Base-by-base conservation (phyloP, 2,113 vertebrate species). In the Onychostoma macrolepis region DNA sequence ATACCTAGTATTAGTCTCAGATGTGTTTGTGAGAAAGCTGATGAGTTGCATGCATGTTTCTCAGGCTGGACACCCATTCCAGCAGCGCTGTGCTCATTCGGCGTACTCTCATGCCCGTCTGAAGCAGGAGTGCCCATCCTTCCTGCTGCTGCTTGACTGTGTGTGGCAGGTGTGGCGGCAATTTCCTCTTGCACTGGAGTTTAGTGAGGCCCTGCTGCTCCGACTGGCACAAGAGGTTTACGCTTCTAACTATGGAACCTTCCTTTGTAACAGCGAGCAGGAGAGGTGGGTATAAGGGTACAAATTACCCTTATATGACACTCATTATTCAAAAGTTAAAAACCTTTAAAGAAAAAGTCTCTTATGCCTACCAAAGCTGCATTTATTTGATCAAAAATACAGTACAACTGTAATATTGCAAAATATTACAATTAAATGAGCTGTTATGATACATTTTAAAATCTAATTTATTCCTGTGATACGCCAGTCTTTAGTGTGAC, bases 111-210 rank as follows among this genome's bases (percentile, higher is more conserved):
- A 97, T 0, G 87, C 91, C 41, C 93, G 94, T 1, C 93, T 94
- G 75, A 96, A 96, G 92, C 95, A 96, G 24, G 96, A 98, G 91
- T 95, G 96, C 0, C 96, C 96, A 0, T 67, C 93, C 2, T 97
- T 98, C 92, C 93, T 97, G 80, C 95, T 99, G 89, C 95, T 98
- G 92, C 93, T 98, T 11, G 96, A 97, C 93, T 97, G 96, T 0
- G 93, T 96, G 89, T 97, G 96, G 96, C 97, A 99, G 93, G 90
- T 97, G 81, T 92, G 94, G 85, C 90, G 80, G 11, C 97, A 98
- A 93, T 98, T 98, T 92, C 97, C 96, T 0, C 89, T 96, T 24
- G 96, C 96, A 0, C 90, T 97, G 92, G 95, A 96, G 69, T 97
- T 97, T 43, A 90, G 94, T 0, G 97, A 98, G 91, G 58, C 26